Evolutionary conservation across 2,113 vertebrate genomes (phyloP), one percentile per base, ranked within the genome.

Genomic region (Boulengeromyrus knoepffleri): DNA sequence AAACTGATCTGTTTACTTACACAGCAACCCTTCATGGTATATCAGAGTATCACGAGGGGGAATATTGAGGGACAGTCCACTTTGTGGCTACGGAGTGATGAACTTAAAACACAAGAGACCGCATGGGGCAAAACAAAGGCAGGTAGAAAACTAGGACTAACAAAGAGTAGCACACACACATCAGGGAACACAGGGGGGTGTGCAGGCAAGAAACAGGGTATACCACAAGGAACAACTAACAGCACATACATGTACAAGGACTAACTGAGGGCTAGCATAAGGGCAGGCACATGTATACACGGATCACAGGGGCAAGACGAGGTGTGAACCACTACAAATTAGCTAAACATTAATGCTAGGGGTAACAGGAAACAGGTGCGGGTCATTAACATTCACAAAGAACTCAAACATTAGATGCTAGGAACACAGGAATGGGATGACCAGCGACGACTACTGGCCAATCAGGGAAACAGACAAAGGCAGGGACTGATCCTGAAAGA

Each of bases 1-100:
- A 89, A 84, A 89, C 50, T 24, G 70, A 89, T 89, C 74, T 84
- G 88, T 84, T 89, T 83, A 53, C 74, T 53, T 53, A 31, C 21
- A 86, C 84, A 27, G 47, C 84, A 24, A 10, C 8, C 84, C 46
- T 49, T 53, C 15, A 39, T 17, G 17, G 3, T 53, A 31, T n/a
- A 56, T 17, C 6, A 21, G 15, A 53, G 47, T 52, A 31, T 50
- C 45, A 15, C 45, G 10, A 27, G 0, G 45, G n/a, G n/a, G 45
- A 21, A 46, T 47, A 66, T 31, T 66, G n/a, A 70, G 27, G 62
- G 62, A 70, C 62, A 70, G n/a, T 27, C 27, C 27, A 70, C 62
- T 70, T 70, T 27, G n/a, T 10, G 62, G 62, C 27, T 70, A 10
- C 31, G 27, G 62, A 31, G n/a, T 31, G 10, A 13, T 31, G n/a